These are phyloP conservation scores for Motacilla tschutschensis DNA, from an alignment of 2,113 vertebrate species.

Conservation along the genomic window DNA sequence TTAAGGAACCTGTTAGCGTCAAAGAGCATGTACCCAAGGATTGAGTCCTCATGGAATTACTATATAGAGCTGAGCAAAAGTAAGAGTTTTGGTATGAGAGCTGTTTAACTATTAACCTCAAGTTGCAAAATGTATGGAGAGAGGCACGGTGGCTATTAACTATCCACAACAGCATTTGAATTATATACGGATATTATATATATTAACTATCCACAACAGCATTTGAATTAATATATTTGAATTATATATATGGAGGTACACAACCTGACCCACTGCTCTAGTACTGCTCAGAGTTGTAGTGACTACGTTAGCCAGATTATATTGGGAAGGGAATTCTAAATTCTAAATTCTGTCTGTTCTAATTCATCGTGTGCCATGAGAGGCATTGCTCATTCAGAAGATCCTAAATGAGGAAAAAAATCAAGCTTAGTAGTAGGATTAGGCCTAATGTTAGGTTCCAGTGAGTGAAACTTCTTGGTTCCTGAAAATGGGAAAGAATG, in stretches of 20 bases:
- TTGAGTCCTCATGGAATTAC: not conserved
- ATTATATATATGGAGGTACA: not conserved
- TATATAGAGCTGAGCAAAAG: not conserved
- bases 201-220: not conserved
- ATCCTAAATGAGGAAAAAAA: not conserved
- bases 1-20: not conserved
- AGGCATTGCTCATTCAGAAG: not conserved
- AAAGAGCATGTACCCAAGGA: not conserved
- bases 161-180: rapidly evolving
- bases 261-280: not conserved
- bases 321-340: not conserved
- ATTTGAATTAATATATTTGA: not conserved
- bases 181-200: too few relatives aligned
- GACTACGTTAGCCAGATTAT: not conserved
- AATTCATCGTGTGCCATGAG: not conserved
- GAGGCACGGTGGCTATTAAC: not conserved
- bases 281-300: not conserved
- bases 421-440: rapidly evolving
- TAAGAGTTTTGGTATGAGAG: not conserved
- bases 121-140: not conserved
- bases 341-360: not conserved
- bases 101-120: not conserved
- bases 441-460: not conserved
- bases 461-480: not conserved
- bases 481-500: not conserved